Conservation (phyloP, 1,140 invertebrate species). For the Ceratina australensis region DNA sequence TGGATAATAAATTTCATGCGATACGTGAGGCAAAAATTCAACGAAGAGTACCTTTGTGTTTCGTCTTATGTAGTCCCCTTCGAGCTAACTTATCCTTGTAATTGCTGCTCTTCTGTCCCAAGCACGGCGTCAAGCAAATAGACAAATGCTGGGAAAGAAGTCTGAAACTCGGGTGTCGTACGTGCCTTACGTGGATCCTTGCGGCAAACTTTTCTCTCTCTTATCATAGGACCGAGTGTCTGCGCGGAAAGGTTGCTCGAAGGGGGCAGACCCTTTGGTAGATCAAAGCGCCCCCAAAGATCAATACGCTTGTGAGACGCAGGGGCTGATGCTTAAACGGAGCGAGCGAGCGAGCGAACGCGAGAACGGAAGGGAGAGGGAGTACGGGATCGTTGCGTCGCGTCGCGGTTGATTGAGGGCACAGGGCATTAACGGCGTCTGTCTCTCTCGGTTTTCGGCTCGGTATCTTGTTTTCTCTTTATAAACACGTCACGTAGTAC, state of each 20-base stretch:
- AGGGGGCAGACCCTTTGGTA: constrained; percentile 67
- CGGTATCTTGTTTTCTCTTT: constrained; percentile 61
- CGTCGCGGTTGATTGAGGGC: constrained; percentile 73
- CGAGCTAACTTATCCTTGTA: constrained; percentile 77
- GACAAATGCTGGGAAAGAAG: constrained; percentile 32
- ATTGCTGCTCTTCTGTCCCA: constrained; percentile 72
- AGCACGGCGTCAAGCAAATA: constrained; percentile 34
- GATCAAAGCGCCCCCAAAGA: constrained; percentile 77
- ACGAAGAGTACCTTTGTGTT: background rate
- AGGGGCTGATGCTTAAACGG: constrained; percentile 36
- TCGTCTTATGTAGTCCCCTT: constrained; percentile 49
- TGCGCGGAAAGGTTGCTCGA: constrained; percentile 20
- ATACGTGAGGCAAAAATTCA: background rate
- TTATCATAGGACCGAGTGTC: constrained; percentile 46
- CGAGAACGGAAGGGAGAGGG: constrained; percentile 42
- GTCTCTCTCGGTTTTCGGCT: constrained; percentile 29
- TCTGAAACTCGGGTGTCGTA: constrained; percentile 71
- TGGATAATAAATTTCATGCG: too few relatives aligned
- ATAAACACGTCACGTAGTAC: constrained; percentile 79
- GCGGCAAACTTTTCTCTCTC: background rate
- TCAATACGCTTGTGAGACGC: constrained; percentile 71
- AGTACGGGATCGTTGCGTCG: constrained; percentile 54
- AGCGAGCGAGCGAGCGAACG: constrained; percentile 16
- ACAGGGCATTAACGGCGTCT: constrained; percentile 72
- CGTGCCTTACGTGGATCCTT: constrained; percentile 43